Conservation (phyloP, 2,797 vertebrate genomes). For the Xiphorhynchus erythropygius region DNA sequence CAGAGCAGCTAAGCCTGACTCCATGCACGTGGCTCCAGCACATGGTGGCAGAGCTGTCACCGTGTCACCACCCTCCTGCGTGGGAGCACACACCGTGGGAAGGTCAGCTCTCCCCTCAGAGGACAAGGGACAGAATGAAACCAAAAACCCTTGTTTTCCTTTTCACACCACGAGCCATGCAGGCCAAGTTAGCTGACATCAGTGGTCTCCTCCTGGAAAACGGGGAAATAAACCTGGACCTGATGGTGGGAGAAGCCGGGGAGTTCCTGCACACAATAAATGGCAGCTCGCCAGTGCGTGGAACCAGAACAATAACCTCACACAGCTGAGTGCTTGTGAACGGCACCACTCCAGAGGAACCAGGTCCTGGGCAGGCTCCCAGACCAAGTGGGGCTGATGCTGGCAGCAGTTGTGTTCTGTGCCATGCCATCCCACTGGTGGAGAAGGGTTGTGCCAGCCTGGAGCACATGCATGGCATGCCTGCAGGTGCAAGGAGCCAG, state of each 20-base stretch:
- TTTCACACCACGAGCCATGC: not conserved
- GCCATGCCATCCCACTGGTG: accelerated
- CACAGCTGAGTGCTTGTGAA: not conserved
- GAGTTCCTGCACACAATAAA: slow-evolving; percentile 1
- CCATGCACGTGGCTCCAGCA: not conserved
- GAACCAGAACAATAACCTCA: slow-evolving; percentile 30
- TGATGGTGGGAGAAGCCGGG: not conserved
- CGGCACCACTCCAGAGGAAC: not conserved
- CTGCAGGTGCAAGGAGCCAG: accelerated
- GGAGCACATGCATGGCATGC: accelerated
- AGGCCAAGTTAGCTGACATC: slow-evolving; percentile 7
- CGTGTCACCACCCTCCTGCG: accelerated
- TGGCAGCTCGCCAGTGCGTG: not conserved
- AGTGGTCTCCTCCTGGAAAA: slow-evolving; percentile 6
- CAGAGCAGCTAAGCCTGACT: not conserved
- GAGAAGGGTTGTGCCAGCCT: not conserved
- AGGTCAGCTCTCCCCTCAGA: not conserved
- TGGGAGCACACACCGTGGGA: not conserved
- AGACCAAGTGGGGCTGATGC: not conserved
- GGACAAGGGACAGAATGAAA: slow-evolving; percentile 32
- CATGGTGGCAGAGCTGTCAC: not conserved
- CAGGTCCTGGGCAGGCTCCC: slow-evolving; percentile 4
- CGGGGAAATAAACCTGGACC: not conserved
- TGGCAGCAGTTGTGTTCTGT: accelerated
- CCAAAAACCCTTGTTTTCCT: not conserved